Base-by-base conservation (phyloP, 2,797 vertebrate genomes). In the Tadarida brasiliensis region DNA sequence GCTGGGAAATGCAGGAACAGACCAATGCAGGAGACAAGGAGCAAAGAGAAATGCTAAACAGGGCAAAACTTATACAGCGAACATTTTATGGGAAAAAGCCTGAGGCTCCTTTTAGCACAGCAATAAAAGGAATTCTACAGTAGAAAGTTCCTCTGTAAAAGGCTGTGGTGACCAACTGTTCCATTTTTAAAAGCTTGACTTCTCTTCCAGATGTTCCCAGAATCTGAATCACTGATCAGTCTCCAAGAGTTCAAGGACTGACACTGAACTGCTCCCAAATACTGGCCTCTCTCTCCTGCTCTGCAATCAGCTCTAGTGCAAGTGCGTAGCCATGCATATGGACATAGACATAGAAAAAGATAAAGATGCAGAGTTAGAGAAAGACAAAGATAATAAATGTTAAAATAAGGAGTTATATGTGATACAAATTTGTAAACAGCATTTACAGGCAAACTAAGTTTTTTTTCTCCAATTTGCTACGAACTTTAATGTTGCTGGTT, bases 121-220 rank as follows among this genome's bases (percentile, higher is more conserved):
- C 24, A 63, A 74, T 74, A 85, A 94, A 90, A 97, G 85, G 54
- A 80, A 90, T 73, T 73, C 78, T 57, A 39, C 2, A 57, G 63
- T 11, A 22, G 83, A 54, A 89, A 47, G 4, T 61, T 68, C 35
- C 92, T 90, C 44, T 51, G 33, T 49, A 92, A 95, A 90, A 81
- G 78, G 20, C 30, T 49, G 16, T 30, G 61, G 22, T 94, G 82
- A 94, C 88, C 92, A 92, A 49, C 7, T 74, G 56, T 16, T 95
- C 35, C 20, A 56, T 83, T 92, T 90, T 90, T 78, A 80, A 95
- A 97, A 92, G 63, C 35, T 6, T 93, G 77, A 68, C 88, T 54
- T 51, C 83, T 82, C 89, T 94, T 86, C 59, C 86, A 90, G 57
- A 59, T 39, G 67, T 14, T 77, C 51, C 57, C 74, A 88, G 78